phyloP scores from a whole-genome alignment of 2,888 invertebrate species.

The Carcina quercana region DNA sequence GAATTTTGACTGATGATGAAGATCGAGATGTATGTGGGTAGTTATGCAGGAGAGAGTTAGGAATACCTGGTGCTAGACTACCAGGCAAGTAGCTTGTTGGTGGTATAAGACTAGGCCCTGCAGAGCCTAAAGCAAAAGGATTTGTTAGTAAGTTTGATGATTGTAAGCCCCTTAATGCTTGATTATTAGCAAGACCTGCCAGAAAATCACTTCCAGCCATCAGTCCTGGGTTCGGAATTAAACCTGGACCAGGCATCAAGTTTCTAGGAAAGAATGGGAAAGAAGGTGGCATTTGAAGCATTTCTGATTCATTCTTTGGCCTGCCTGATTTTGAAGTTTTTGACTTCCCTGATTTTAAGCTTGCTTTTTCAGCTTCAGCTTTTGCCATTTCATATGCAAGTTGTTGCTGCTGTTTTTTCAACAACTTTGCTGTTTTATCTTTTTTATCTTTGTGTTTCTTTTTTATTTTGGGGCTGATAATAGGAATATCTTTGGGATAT shows the following conservation, averaged over 20 bases:
- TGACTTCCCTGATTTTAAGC: slow-evolving; percentile 41
- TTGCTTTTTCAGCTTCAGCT: slow-evolving; percentile 47
- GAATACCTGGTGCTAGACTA: slow-evolving; percentile 45
- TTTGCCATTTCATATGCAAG: slow-evolving; percentile 56
- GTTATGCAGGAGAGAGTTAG: slow-evolving; percentile 69
- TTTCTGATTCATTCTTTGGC: slow-evolving; percentile 56
- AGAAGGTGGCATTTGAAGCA: slow-evolving; percentile 56
- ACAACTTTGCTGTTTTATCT: slow-evolving; percentile 61
- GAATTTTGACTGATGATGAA: slow-evolving; percentile 71
- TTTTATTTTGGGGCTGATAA: slow-evolving; percentile 72
- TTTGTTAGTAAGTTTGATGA: slow-evolving; percentile 61
- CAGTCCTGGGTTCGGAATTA: slow-evolving; percentile 61
- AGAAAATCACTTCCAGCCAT: slow-evolving; percentile 64
- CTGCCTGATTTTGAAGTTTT: slow-evolving; percentile 54
- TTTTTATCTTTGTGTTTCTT: slow-evolving; percentile 72
- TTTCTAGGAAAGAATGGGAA: slow-evolving; percentile 70
- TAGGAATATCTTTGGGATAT: slow-evolving; percentile 69
- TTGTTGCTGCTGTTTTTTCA: slow-evolving; percentile 64
- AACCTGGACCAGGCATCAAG: slow-evolving; percentile 69
- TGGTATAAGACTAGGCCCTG: slow-evolving; percentile 78
- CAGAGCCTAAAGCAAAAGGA: slow-evolving; percentile 65
- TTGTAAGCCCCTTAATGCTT: slow-evolving; percentile 55
- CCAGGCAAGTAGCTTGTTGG: slow-evolving; percentile 59
- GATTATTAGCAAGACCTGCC: slow-evolving; percentile 58
- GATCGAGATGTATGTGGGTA: slow-evolving; percentile 76